Conservation (phyloP, 2,888 invertebrate species). For the Leucophenga montana region DNA sequence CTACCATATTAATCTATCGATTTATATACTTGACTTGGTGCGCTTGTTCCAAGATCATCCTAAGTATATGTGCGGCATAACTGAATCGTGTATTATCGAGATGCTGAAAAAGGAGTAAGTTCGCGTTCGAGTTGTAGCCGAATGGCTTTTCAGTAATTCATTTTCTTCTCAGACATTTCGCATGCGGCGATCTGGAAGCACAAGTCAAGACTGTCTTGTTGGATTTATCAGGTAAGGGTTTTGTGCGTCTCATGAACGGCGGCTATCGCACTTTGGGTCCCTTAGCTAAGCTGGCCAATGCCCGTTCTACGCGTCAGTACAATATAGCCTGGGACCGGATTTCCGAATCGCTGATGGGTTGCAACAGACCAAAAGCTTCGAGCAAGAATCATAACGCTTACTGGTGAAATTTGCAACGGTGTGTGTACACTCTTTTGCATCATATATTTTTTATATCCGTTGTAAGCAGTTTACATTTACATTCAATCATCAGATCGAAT, state of each 20-base stretch:
- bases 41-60: constrained; percentile 71
- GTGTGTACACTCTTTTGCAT: too few relatives aligned
- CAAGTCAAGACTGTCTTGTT: constrained; percentile 68
- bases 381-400: too few relatives aligned
- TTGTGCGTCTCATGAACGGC: constrained; percentile 57
- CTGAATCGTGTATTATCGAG: constrained; percentile 62
- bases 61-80: constrained; percentile 62
- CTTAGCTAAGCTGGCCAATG: constrained; percentile 66
- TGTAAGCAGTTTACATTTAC: too few relatives aligned
- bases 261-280: constrained; percentile 72
- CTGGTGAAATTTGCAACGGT: too few relatives aligned
- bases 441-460: too few relatives aligned
- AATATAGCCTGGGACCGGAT: constrained; percentile 65
- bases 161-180: constrained; percentile 56
- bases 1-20: constrained; percentile 66
- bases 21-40: constrained; percentile 70
- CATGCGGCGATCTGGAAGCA: constrained; percentile 67
- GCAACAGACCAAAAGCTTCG: too few relatives aligned
- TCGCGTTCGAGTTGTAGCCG: not conserved
- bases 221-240: constrained; percentile 62
- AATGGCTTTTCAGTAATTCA: not conserved
- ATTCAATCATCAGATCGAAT: too few relatives aligned
- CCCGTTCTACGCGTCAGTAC: constrained; percentile 63
- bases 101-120: constrained; percentile 68
- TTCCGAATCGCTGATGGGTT: constrained; percentile 56